Evolutionary conservation across 92 coral and sea anemone genomes (phyloP), one percentile per base, ranked within the genome.

Genomic region (Plumapathes pennacea): DNA sequence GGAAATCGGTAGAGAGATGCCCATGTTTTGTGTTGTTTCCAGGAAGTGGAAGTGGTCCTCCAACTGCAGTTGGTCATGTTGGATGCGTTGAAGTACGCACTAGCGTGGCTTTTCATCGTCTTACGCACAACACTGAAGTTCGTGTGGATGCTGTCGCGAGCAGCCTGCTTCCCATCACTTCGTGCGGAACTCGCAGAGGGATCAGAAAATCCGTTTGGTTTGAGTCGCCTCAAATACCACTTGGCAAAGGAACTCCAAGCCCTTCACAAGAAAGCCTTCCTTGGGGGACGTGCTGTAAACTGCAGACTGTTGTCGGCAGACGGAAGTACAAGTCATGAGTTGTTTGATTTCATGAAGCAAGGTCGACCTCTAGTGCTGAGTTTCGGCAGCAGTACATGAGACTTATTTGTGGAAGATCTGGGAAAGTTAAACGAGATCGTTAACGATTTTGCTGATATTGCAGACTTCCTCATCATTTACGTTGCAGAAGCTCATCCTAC

Each of bases 401-500:
- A 95, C 3, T 65, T 86, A 30, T 90, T 90, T 45, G 61, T 77
- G 64, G 62, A 49, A 54, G 63, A 80, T 46, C 32, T 73, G 79
- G 50, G 70, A 37, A 82, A 74, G 51, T 77, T 90, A 46, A 49
- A 68, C 21, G 72, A 82, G 25, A 62, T 90, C 37, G 88, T 76
- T 46, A 82, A 60, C 18, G 90, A 82, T 27, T 90, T 82, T 69
- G 80, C 70, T 21, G 82, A 82, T 5, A 65, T 82, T 29, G 97
- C 86, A 21, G 97, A 90, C 64, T 86, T 90, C 69, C 72, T 86
- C 13, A 54, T 74, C n/a, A 86, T 90, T 25, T 90, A 90, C 60
- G 82, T 86, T 50, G 79, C 76, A 27, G 97, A 90, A 43, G 90
- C 95, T 14, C 97, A 90, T 36, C 84, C 90, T 0, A 76, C 71